Conservation (phyloP, 2,797 vertebrate genomes). For the Gouania willdenowi region DNA sequence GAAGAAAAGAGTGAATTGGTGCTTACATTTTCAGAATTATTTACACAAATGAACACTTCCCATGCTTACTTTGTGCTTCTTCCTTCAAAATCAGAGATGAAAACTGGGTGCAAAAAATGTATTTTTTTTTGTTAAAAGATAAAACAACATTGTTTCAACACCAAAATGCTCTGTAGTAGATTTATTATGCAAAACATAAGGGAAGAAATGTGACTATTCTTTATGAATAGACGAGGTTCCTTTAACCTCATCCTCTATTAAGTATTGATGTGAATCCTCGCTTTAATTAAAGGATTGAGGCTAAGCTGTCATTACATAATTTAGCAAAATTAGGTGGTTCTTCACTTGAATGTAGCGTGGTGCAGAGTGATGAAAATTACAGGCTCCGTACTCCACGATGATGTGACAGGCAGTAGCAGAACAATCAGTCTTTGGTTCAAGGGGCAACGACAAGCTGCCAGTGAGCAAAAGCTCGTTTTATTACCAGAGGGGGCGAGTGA, state of each 20-base stretch:
- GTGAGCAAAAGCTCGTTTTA: slow-evolving; percentile 25
- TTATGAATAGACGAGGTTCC: slow-evolving; percentile 35
- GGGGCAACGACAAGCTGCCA: slow-evolving; percentile 38
- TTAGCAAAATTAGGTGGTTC: slow-evolving; percentile 49
- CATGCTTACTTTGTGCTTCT: slow-evolving; percentile 8
- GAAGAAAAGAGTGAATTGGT: slow-evolving; percentile 3
- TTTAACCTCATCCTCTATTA: slow-evolving; percentile 23
- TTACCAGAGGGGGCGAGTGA: slow-evolving; percentile 39
- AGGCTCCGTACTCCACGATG: slow-evolving; percentile 36
- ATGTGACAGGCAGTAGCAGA: slow-evolving; percentile 44
- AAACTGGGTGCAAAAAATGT: slow-evolving; percentile 19
- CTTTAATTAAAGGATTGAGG: slow-evolving; percentile 54
- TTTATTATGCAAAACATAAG: slow-evolving; percentile 36
- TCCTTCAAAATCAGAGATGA: slow-evolving; percentile 18
- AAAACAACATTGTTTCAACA: slow-evolving; percentile 14
- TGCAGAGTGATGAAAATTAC: slow-evolving; percentile 49
- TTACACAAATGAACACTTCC: neutral
- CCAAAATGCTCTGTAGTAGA: slow-evolving; percentile 18
- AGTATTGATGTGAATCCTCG: slow-evolving; percentile 47
- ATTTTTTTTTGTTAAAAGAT: slow-evolving; percentile 14
- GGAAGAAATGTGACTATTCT: slow-evolving; percentile 23
- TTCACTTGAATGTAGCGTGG: slow-evolving; percentile 46
- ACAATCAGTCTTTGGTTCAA: slow-evolving; percentile 51
- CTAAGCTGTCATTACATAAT: slow-evolving; percentile 63
- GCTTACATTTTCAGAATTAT: neutral